A percentile compares a stretch with the other conserved stretches of the same genome.
phyloP scores from a whole-genome alignment of 1,140 invertebrate genomes.

The Drosophila erecta region DNA sequence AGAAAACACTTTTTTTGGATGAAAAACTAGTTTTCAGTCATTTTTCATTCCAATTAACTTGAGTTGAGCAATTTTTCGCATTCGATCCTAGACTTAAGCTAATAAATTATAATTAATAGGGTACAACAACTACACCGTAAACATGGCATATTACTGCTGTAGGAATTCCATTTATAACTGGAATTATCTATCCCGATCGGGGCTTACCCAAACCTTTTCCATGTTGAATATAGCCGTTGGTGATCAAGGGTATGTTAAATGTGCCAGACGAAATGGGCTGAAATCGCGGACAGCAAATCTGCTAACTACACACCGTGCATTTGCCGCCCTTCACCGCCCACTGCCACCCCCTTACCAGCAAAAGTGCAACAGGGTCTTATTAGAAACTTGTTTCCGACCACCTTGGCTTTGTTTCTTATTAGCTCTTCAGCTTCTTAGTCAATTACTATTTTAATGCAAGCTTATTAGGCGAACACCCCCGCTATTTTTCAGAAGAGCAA shows the following conservation, averaged over 20 bases:
- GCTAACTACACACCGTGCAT: constrained; percentile 11
- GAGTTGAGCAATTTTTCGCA: neutral
- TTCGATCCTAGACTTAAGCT: no score
- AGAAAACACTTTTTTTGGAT: neutral
- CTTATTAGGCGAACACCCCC: constrained; percentile 41
- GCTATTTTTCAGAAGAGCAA: constrained; percentile 23
- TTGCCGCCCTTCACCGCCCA: constrained; percentile 15
- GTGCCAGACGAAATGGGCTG: constrained; percentile 44
- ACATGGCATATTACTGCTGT: no score
- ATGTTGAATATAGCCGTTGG: neutral
- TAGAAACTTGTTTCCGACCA: constrained; percentile 73
- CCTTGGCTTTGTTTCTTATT: constrained; percentile 75
- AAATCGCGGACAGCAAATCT: constrained; percentile 38
- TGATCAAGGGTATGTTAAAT: constrained; percentile 23
- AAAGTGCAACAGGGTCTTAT: constrained; percentile 41
- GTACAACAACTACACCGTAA: neutral
- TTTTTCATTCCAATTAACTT: constrained; percentile 2
- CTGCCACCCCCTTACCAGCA: neutral
- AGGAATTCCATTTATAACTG: no score
- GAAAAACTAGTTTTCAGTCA: neutral
- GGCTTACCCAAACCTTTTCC: neutral
- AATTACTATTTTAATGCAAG: constrained; percentile 68
- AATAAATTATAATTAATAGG: neutral
- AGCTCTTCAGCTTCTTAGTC: constrained; percentile 43
- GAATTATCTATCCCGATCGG: neutral